Base-by-base conservation (phyloP, 2,113 vertebrate species). In the Microtus pennsylvanicus region DNA sequence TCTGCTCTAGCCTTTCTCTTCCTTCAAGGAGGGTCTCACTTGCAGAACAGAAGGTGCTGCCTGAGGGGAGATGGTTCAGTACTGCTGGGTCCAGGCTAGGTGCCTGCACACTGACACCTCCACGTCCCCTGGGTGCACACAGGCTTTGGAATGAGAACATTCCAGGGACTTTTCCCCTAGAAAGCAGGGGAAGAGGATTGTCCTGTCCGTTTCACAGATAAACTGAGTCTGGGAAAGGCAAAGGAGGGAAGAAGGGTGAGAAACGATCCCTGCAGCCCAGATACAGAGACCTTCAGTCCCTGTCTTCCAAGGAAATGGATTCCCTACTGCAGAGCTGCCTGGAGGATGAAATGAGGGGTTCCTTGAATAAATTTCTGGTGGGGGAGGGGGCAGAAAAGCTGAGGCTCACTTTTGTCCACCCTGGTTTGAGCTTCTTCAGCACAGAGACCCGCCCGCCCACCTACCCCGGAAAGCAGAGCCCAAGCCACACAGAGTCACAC, bases 281-380 rank as follows among this genome's bases (percentile, higher is more conserved):
- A 38, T 47, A 45, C n/a, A 42, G 35, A 82, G 52, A 24, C 78
- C 35, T 82, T 42, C 58, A 42, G 83, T 67, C 22, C 42, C 45
- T 2, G n/a, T 4, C 69, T 9, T 38, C 87, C 65, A 8, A 1
- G 19, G 50, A 85, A 4, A 8, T 4, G 72, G 28, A 9, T 80
- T 45, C 19, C 5, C 10, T 26, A 0, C 1, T 0, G 7, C 12
- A 5, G 55, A 9, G n/a, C 65, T 26, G 21, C 33, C 4, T 24
- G 6, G 2, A 47, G 80, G 42, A 21, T 67, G 22, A 52, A 19
- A 63, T 0, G 38, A 74, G 19, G 47, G 63, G 35, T 55, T 35
- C 1, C 4, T 9, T 8, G 5, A 74, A 3, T 5, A 3, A 47
- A 16, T n/a, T 0, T 21, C 7, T 0, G 1, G 24, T 58, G 19